Evolutionary conservation across 1,140 invertebrate species (phyloP), one percentile per base, ranked within the genome.

Genomic region (Marisa cornuarietis): DNA sequence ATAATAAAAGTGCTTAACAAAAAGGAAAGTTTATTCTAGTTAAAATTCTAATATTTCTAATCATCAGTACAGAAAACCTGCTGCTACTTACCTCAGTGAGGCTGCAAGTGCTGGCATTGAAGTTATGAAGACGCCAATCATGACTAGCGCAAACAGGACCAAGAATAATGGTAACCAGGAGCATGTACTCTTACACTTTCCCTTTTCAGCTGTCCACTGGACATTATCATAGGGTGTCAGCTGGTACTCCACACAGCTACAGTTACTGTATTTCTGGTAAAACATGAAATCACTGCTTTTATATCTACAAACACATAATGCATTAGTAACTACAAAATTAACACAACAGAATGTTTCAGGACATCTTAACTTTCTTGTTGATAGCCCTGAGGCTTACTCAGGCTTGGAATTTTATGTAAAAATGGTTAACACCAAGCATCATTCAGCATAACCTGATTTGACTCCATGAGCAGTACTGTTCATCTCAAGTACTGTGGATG

Each of bases 91-190:
- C 88, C 87, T 85, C 31, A 89, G 79, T 22, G 88, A 88, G 16
- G 87, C 88, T 31, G 85, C 84, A 16, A 89, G 78, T n/a, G 87
- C 85, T 52, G 88, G 88, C 87, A 89, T 89, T 58, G 84, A 86
- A 52, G 81, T 82, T 11, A 84, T 71, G 81, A 89, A 89, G 24
- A 87, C 85, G 5, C 86, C 65, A 22, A 88, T 52, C 79, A 89
- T 87, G 16, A 86, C 63, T 8, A 86, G 6, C 22, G 69, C 80
- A 77, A 88, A 88, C 20, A 88, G 42, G 14, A 83, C 81, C 80
- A 88, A 81, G 79, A 89, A 89, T n/a, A 87, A 22, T 0, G 83
- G 76, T n/a, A 89, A 78, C 71, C 83, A 84, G 16, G 69, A 54
- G 76, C 88, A 89, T 58, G 81, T 69, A 54, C 71, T 81, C 61